Conservation (phyloP, 2,797 vertebrate species). For the Australoheros facetus region DNA sequence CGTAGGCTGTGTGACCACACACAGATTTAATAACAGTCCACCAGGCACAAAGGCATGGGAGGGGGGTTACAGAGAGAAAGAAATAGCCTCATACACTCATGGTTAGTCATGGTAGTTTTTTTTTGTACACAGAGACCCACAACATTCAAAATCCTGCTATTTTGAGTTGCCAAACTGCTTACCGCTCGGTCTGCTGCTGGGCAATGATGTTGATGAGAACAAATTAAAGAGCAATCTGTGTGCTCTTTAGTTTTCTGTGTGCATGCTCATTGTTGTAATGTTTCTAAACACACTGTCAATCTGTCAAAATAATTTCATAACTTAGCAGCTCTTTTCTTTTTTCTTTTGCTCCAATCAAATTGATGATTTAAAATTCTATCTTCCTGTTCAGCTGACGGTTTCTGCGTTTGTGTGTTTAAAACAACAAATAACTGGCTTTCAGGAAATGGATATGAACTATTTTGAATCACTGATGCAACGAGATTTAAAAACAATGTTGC, state of each 20-base stretch:
- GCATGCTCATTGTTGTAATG: neutral
- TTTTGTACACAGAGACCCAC: constrained; percentile 13
- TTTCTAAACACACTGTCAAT: neutral
- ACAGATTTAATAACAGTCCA: constrained; percentile 68
- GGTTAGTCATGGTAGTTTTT: constrained; percentile 43
- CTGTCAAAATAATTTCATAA: neutral
- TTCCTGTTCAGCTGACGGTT: neutral
- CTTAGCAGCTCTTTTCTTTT: neutral
- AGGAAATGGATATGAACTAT: neutral
- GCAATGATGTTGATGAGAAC: constrained; percentile 14
- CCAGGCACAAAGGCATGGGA: constrained; percentile 49
- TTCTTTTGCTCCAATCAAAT: neutral
- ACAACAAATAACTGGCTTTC: neutral
- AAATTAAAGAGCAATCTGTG: constrained; percentile 26
- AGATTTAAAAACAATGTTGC: too few relatives aligned
- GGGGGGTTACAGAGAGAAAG: constrained; percentile 1
- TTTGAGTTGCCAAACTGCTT: constrained; percentile 11
- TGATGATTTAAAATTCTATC: neutral
- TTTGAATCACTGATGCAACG: neutral
- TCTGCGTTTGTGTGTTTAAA: neutral
- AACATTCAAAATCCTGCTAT: constrained; percentile 19
- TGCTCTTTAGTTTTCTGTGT: constrained; percentile 7
- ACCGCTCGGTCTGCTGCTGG: neutral
- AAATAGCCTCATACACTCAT: constrained; percentile 12
- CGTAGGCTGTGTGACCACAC: constrained; percentile 63